Conservation (phyloP, 1,140 invertebrate species). For the Aethina tumida region DNA sequence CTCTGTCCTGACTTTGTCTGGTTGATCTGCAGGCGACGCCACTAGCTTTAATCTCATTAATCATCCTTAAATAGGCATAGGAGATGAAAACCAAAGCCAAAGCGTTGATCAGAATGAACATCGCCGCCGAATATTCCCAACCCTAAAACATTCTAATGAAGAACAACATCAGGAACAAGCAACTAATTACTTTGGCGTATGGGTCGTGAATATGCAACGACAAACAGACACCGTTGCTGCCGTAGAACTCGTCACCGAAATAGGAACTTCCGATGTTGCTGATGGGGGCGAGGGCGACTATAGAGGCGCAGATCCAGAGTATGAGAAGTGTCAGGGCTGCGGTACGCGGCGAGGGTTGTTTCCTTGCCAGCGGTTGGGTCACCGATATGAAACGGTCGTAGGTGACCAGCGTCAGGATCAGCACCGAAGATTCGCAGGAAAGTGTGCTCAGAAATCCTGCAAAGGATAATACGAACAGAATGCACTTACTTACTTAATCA, state of each 20-base stretch:
- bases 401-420: constrained; percentile 53
- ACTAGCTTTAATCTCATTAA: constrained; percentile 44
- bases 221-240: constrained; percentile 50
- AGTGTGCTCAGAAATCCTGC: constrained; percentile 55
- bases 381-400: constrained; percentile 53
- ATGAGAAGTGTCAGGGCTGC: constrained; percentile 37
- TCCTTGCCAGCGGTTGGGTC: constrained; percentile 43
- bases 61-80: constrained; percentile 46
- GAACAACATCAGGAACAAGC: constrained; percentile 1
- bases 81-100: constrained; percentile 49
- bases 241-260: constrained; percentile 47
- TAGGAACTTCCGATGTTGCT: constrained; percentile 31
- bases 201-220: constrained; percentile 54
- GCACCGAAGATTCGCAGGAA: constrained; percentile 54
- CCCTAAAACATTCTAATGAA: constrained; percentile 34
- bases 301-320: constrained; percentile 44
- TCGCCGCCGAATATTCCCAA: constrained; percentile 51
- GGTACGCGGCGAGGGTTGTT: constrained; percentile 30
- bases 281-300: constrained; percentile 44
- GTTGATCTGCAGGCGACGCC: constrained; percentile 44
- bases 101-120: constrained; percentile 48
- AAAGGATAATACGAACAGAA: constrained; percentile 3
- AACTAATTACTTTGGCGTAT: constrained; percentile 38
- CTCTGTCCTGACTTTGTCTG: constrained; percentile 42
- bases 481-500: neutral